Evolutionary conservation across 2,888 invertebrate genomes (phyloP), one percentile per base, ranked within the genome.

Genomic region (Linhomoeus sp.): DNA sequence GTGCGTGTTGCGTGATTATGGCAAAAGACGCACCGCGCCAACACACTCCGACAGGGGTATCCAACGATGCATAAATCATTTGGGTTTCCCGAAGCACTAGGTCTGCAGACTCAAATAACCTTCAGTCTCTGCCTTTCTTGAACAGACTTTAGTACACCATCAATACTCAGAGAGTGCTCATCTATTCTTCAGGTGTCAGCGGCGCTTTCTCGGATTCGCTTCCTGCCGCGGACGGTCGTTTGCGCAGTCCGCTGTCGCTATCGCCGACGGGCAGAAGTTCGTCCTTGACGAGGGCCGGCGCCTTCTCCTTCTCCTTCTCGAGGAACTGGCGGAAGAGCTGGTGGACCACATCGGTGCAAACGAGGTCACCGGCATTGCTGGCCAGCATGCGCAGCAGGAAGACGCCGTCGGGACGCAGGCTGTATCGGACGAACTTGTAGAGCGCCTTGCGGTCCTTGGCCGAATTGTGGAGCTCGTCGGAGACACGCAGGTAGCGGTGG

Each of bases 401-500:
- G 22, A 51, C 51, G 23, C 50, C 47, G 39, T 50, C 47, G 24
- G 45, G 43, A 15, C 47, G 44, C 19, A 50, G 46, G 2, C 37
- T 39, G 15, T 44, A 26, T 33, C 25, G 20, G 20, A 50, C 51
- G 45, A 47, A 47, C 2, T 26, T 3, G 5, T 3, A 7, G n/a
- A 41, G 14, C 26, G 19, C 17, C 37, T 5, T 29, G 7, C 29
- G 5, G 29, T 29, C 29, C 7, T 5, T 12, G 29, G 29, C 7
- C 29, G 29, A 9, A 12, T 29, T 12, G 29, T 29, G 12, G 39
- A 49, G 17, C 15, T 22, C 52, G 36, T 53, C 53, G 47, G 52
- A 49, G 33, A 59, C 61, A 19, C 55, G 51, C 7, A 62, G 56
- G 50, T 63, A 63, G 25, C 55, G 53, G 20, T 53, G 41, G 43